Evolutionary conservation across 2,888 invertebrate genomes (phyloP), one percentile per base, ranked within the genome.

Genomic region (Dermolepida albohirtum): DNA sequence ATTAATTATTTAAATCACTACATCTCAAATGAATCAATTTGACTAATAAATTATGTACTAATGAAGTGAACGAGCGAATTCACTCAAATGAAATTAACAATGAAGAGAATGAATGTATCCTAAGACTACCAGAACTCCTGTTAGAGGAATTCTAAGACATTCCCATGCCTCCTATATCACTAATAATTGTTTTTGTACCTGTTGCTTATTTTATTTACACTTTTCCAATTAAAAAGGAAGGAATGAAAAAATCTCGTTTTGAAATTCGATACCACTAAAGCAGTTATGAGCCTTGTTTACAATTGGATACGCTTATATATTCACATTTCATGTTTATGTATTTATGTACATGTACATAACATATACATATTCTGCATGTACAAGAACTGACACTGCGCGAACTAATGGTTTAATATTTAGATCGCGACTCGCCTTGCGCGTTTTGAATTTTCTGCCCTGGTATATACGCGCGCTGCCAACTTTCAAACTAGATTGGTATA

Each of bases 1-100:
- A 73, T 71, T n/a, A 29, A 74, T 74, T 68, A 72, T 73, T 71
- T 65, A 73, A 73, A 74, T 72, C 64, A 74, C 75, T 75, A 75
- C 75, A 72, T 73, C 71, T 70, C 71, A 47, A 59, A 59, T 47
- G 14, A 34, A 49, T 22, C 16, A 17, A 22, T 16, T 49, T 49
- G 8, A 49, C 49, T 49, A 49, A 49, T 49, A 47, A 16, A 47
- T 49, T 49, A 49, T 22, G 49, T 8, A 49, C 22, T 17, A 47
- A 16, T 17, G 14, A 17, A 47, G 1, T 47, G 47, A 16, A 47
- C 16, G 16, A 17, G 16, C 4, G 10, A 47, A 47, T 47, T 17
- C 47, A 47, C 17, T 10, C 1, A 17, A 16, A 47, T 47, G 22
- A 22, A 49, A 2, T 49, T 44, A 11, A 11, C 11, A 49, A 49